Conservation (phyloP, 2,888 invertebrate genomes). For the Scaeva pyrastri region DNA sequence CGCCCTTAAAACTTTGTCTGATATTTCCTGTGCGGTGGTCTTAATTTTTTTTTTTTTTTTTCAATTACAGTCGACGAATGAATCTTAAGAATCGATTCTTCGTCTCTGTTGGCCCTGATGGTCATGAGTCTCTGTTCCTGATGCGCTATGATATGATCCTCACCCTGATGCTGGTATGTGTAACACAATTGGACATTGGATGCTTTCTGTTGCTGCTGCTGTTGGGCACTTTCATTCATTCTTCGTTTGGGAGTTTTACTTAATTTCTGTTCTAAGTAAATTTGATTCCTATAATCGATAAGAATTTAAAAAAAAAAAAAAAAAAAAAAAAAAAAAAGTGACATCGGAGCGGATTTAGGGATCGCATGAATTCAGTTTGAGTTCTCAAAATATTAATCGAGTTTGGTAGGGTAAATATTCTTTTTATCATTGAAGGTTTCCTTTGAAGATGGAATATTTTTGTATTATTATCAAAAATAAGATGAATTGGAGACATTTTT, state of each 20-base stretch:
- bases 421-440: too few species aligned
- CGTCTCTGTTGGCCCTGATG: neutral
- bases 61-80: slow-evolving; percentile 30
- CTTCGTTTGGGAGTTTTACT: slow-evolving; percentile 47
- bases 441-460: too few species aligned
- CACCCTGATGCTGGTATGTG: neutral
- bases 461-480: too few species aligned
- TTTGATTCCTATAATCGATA: slow-evolving; percentile 70
- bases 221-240: slow-evolving; percentile 64
- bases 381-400: slow-evolving; percentile 16
- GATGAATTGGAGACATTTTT: too few species aligned
- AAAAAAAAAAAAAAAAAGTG: slow-evolving; percentile 42
- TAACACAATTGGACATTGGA: slow-evolving; percentile 7
- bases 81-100: slow-evolving; percentile 58
- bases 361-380: slow-evolving; percentile 62
- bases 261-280: slow-evolving; percentile 69
- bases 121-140: neutral
- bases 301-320: slow-evolving; percentile 28
- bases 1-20: slow-evolving; percentile 56
- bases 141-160: slow-evolving; percentile 26
- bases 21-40: slow-evolving; percentile 45
- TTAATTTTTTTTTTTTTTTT: slow-evolving; percentile 35
- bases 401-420: too few species aligned
- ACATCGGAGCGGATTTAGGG: slow-evolving; percentile 66
- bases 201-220: slow-evolving; percentile 8